Base-by-base conservation (phyloP, 2,797 vertebrate genomes). In the Podarcis siculus region DNA sequence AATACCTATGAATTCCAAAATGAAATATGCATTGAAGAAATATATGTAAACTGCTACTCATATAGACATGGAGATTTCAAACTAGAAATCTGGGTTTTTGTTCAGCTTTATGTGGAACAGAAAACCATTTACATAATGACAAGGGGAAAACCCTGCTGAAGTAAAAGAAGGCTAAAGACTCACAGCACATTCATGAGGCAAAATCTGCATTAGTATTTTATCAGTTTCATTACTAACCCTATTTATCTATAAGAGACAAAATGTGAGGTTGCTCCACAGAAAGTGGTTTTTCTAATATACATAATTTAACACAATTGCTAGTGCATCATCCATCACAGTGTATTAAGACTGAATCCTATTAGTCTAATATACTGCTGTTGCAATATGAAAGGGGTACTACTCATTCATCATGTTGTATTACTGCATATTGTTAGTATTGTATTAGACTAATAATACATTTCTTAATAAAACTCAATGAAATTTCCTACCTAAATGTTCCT, bases 331-430 rank as follows among this genome's bases (percentile, higher is more conserved):
- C 87, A 96, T 96, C 95, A 96, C 76, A 27, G 23, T 87, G 71
- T 82, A 92, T 75, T 92, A 90, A 58, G 90, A 86, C 87, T 94
- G 66, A 79, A 89, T 93, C 86, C 19, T 15, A 88, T 91, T 92
- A 92, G 85, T 88, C 93, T 95, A 95, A 96, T 94, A 89, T 79
- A 85, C 58, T 92, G 82, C 85, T 96, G 95, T 96, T 96, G 86
- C 35, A 91, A 95, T 95, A 93, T 66, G 23, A 73, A 78, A 93
- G 85, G 85, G 76, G 88, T 77, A 83, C 49, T 86, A 58, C 45
- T 92, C 95, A 96, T 96, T 96, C 91, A 95, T 96, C 95, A 96
- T 89, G 87, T 66, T 90, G n/a, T 76, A 91, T 96, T 96, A 96
- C 13, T 91, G 45, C 85, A 94, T 91, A 92, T 83, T 73, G 84